These are phyloP conservation scores for Drosophila fungiperda DNA, from an alignment of 2,888 invertebrate species.

Conservation along the genomic window DNA sequence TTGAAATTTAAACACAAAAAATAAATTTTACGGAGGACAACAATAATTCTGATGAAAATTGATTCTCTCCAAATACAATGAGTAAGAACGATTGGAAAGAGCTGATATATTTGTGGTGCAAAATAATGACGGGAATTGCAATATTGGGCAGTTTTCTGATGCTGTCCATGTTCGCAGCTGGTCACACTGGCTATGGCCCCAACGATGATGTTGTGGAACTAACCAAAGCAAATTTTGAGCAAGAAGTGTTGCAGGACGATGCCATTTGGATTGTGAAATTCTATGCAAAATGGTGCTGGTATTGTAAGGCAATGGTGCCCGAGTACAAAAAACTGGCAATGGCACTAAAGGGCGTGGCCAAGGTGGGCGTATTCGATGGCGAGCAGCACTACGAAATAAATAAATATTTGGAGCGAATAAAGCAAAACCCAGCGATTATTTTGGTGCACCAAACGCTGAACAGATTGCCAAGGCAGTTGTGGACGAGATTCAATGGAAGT, in stretches of 20 bases:
- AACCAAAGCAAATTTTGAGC: background rate
- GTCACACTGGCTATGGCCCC: background rate
- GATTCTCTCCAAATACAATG: background rate
- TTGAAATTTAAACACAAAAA: background rate
- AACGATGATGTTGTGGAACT: slow-evolving; percentile 19
- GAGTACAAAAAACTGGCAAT: slow-evolving; percentile 21
- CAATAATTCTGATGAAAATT: background rate
- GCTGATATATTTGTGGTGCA: background rate
- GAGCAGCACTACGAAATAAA: background rate
- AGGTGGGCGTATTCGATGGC: slow-evolving; percentile 17
- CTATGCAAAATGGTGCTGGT: slow-evolving; percentile 26
- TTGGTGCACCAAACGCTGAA: background rate
- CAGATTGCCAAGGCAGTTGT: background rate
- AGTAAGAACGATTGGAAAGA: background rate
- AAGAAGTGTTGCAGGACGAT: slow-evolving; percentile 19
- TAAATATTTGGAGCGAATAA: slow-evolving; percentile 19
- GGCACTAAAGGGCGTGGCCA: slow-evolving; percentile 18
- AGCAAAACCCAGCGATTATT: background rate
- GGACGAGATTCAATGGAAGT: background rate
- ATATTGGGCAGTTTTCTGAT: background rate
- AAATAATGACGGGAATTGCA: background rate
- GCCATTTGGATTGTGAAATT: slow-evolving; percentile 26
- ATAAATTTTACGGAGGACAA: background rate
- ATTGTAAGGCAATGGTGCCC: slow-evolving; percentile 10
- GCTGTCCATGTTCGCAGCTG: background rate